A percentile compares a stretch with the other conserved stretches of the same genome.
Evolutionary conservation across 2,888 invertebrate species (phyloP).

Genomic region (Rutpela maculata): DNA sequence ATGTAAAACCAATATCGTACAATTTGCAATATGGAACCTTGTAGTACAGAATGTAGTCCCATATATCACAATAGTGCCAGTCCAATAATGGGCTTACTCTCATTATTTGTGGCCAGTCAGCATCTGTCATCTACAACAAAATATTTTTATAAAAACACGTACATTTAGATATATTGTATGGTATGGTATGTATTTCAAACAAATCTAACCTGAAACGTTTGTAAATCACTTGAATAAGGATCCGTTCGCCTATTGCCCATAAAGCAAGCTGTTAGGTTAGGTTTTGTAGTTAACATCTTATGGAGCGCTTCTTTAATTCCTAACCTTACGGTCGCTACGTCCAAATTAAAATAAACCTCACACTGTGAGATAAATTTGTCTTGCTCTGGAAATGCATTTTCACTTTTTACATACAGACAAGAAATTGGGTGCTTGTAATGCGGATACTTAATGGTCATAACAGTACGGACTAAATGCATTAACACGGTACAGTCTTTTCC

Average conservation of each 20-base stretch:
- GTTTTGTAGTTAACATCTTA: slow-evolving; percentile 77
- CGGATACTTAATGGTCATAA: slow-evolving; percentile 71
- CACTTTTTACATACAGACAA: slow-evolving; percentile 88
- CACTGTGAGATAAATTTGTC: slow-evolving; percentile 88
- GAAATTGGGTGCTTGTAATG: slow-evolving; percentile 73
- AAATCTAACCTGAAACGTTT: slow-evolving; percentile 81
- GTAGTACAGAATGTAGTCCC: slow-evolving; percentile 88
- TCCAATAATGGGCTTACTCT: slow-evolving; percentile 93
- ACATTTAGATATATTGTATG: too few relatives aligned
- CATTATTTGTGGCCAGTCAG: slow-evolving; percentile 92
- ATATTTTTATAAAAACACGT: neutral
- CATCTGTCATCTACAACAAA: slow-evolving; percentile 84
- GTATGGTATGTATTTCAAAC: too few relatives aligned
- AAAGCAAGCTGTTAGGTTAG: slow-evolving; percentile 85
- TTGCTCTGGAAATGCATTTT: slow-evolving; percentile 89
- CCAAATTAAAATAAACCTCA: slow-evolving; percentile 83
- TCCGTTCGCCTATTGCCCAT: slow-evolving; percentile 96
- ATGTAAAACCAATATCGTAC: slow-evolving; percentile 95
- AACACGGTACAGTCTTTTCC: slow-evolving; percentile 99
- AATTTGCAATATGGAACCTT: slow-evolving; percentile 92
- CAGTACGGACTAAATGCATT: slow-evolving; percentile 81
- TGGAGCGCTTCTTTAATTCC: slow-evolving; percentile 84
- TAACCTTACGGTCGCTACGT: slow-evolving; percentile 81
- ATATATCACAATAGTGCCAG: slow-evolving; percentile 94
- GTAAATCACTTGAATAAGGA: slow-evolving; percentile 84